A percentile compares a stretch with the other conserved stretches of the same genome.
phyloP scores from a whole-genome alignment of 2,888 invertebrate genomes.

The Drosophila tripunctata region DNA sequence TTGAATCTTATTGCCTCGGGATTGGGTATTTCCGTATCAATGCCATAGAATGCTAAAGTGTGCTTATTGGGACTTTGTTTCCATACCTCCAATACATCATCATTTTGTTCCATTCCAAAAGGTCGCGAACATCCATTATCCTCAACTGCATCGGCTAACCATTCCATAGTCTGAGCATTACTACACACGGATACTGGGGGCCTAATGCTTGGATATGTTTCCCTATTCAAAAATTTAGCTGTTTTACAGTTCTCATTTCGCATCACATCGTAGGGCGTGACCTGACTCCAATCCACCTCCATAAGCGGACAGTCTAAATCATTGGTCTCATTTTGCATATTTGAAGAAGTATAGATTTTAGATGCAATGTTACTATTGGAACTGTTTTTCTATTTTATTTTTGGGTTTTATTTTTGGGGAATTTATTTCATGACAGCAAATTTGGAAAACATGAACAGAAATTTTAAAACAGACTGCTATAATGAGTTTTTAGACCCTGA shows the following conservation, averaged over 20 bases:
- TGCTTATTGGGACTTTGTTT: conserved; percentile 52
- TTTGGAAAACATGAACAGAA: conserved; percentile 22
- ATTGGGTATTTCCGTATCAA: not conserved
- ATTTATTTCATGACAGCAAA: conserved; percentile 2
- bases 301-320: not conserved
- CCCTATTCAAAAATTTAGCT: conserved; percentile 1
- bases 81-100: conserved; percentile 49
- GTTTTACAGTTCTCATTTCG: conserved; percentile 57
- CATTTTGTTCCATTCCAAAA: not conserved
- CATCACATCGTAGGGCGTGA: conserved; percentile 44
- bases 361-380: no score
- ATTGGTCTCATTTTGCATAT: not conserved
- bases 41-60: conserved; percentile 46
- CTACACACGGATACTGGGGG: conserved; percentile 56
- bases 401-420: not conserved
- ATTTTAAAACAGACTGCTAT: no score
- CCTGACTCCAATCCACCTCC: conserved; percentile 5
- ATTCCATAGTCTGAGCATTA: conserved; percentile 3
- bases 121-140: conserved; percentile 34
- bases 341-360: not conserved
- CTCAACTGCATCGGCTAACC: conserved; percentile 50
- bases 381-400: not conserved
- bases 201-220: conserved; percentile 50
- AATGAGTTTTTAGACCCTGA: no score
- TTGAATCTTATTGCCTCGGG: conserved; percentile 35